Evolutionary conservation across 2,888 invertebrate genomes (phyloP), one percentile per base, ranked within the genome.

Genomic region (Auanema sp.): DNA sequence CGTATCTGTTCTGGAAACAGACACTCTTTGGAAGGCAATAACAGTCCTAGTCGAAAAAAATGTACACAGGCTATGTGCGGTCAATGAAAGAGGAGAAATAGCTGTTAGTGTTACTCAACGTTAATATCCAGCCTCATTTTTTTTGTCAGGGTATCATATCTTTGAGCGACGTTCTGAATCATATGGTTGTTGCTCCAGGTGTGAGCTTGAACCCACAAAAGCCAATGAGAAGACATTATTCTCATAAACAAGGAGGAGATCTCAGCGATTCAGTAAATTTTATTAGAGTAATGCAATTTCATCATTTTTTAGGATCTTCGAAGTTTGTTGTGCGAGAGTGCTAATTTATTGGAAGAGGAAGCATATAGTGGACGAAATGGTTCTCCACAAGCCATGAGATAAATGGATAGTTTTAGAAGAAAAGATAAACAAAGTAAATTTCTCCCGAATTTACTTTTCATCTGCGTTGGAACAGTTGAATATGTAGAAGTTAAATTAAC

Each of bases 141-240:
- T 53, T 41, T 5, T 25, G 58, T 53, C 50, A 72, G 71, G 77
- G 77, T 47, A 65, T 77, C 33, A 75, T 77, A 55, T 77, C 77
- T 0, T 60, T 77, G 18, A 72, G 75, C 24, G 77, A 77, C 58
- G 73, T 77, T 42, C 72, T 77, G 60, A 75, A 75, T 60, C 72
- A 71, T 56, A 69, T 77, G 68, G 75, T 75, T 10, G 75, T 77
- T 2, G 58, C 64, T 24, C 77, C 75, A 2, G 77, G 73, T 33
- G 64, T 52, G 5, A 58, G 67, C 21, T 47, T 75, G 43, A 55
- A 66, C 18, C 58, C 68, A 25, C 42, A 58, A 12, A 21, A 52
- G 4, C 55, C 71, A 12, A 65, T 65, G 1, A 63, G 65, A 49
- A 66, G 63, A 24, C 66, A 71, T 40, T 71, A 67, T 68, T 49